Evolutionary conservation across 2,888 invertebrate genomes (phyloP).

Genomic region (Caenorhabditis zanzibari): DNA sequence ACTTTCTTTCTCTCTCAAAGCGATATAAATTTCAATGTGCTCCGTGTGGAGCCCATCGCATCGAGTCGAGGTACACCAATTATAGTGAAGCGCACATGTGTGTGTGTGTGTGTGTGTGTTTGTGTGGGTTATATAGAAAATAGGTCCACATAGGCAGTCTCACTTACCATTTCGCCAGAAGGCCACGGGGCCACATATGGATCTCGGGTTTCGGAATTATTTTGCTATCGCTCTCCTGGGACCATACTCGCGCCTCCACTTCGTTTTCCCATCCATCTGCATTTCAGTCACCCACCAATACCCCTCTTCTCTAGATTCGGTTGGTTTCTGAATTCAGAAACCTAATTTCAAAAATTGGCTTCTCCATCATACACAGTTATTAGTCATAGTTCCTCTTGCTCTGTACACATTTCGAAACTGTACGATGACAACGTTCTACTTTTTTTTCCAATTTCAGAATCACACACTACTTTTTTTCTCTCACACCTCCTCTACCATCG

Average conservation of each 20-base stretch:
- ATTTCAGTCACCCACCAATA: conserved; percentile 18
- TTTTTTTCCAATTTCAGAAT: conserved; percentile 30
- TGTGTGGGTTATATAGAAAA: conserved; percentile 36
- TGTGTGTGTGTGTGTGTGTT: conserved; percentile 29
- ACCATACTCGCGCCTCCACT: conserved; percentile 9
- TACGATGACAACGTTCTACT: not conserved
- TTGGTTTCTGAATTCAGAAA: conserved; percentile 5
- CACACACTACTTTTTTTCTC: conserved; percentile 5
- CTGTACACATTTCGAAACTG: conserved; percentile 39
- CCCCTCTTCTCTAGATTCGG: not conserved
- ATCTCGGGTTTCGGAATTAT: conserved; percentile 49
- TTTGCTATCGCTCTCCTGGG: conserved; percentile 62
- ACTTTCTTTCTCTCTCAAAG: conserved; percentile 19
- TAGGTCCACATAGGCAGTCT: conserved; percentile 21
- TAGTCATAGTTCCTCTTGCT: conserved; percentile 40
- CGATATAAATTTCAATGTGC: conserved; percentile 60
- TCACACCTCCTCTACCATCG: not conserved
- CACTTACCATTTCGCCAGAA: conserved; percentile 18
- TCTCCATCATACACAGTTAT: not conserved
- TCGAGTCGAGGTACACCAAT: conserved; percentile 60
- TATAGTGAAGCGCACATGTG: conserved; percentile 64
- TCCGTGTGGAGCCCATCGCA: not conserved
- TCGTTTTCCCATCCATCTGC: conserved; percentile 11
- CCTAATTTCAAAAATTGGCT: conserved; percentile 1
- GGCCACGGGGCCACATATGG: conserved; percentile 54